These are phyloP conservation scores for Pelecanus crispus DNA, from an alignment of 2,113 vertebrate genomes.

Conservation along the genomic window DNA sequence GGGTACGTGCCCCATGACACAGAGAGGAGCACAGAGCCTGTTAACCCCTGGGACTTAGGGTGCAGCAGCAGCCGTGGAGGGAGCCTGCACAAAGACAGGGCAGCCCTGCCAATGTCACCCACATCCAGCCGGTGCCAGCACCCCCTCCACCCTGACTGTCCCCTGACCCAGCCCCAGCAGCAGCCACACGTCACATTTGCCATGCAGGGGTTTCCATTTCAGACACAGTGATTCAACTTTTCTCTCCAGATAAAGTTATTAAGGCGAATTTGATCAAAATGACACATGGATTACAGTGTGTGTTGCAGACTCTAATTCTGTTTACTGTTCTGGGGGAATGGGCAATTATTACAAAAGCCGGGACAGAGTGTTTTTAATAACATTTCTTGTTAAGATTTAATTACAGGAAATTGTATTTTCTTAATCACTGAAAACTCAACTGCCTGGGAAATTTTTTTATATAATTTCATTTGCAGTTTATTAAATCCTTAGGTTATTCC, in stretches of 20 bases:
- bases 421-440: slow-evolving; percentile 83
- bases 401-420: slow-evolving; percentile 84
- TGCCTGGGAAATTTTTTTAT: slow-evolving; percentile 73
- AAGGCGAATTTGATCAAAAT: slow-evolving; percentile 79
- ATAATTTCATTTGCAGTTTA: slow-evolving; percentile 80
- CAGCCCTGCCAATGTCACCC: neutral
- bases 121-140: neutral
- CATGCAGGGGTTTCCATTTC: neutral
- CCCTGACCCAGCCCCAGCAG: neutral
- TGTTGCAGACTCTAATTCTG: slow-evolving; percentile 77
- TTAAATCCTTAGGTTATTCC: slow-evolving; percentile 80
- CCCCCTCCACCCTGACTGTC: neutral
- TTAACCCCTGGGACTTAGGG: neutral
- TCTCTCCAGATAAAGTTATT: slow-evolving; percentile 74
- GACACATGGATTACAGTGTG: slow-evolving; percentile 76
- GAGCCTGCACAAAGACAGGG: neutral
- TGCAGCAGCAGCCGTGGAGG: neutral
- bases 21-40: neutral
- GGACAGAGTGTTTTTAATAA: slow-evolving; percentile 83
- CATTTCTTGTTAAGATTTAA: slow-evolving; percentile 86
- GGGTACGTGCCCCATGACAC: fast-evolving
- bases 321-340: slow-evolving; percentile 79
- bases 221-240: slow-evolving; percentile 43
- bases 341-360: slow-evolving; percentile 79
- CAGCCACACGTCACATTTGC: neutral